phyloP scores from a whole-genome alignment of 2,797 vertebrate species.

The Sebastes vulpes region DNA sequence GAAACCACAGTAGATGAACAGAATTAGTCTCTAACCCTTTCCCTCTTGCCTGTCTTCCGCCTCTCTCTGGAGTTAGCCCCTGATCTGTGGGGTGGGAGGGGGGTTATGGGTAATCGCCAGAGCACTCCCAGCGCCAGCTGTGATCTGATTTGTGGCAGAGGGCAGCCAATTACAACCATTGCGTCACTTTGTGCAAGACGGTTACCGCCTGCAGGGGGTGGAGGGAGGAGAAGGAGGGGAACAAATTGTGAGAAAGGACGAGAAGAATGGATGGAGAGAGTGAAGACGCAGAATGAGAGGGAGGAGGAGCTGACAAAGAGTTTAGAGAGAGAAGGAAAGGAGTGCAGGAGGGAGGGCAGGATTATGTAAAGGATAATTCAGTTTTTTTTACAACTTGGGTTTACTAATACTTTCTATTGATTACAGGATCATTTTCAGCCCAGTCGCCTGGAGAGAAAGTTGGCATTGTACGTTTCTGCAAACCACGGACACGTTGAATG shows the following conservation, averaged over 20 bases:
- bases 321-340: not conserved
- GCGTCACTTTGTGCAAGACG: conserved; percentile 78
- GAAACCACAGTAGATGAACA: conserved; percentile 22
- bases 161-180: conserved; percentile 83
- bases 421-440: not conserved
- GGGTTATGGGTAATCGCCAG: conserved; percentile 69
- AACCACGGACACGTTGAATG: too few species aligned
- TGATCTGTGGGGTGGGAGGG: conserved; percentile 53
- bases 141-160: conserved; percentile 77
- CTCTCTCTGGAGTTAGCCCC: conserved; percentile 50
- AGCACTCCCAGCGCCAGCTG: conserved; percentile 64
- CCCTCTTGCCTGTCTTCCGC: conserved; percentile 25
- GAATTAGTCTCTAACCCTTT: conserved; percentile 58
- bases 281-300: not conserved
- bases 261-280: not conserved
- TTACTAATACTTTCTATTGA: not conserved
- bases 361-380: conserved; percentile 1
- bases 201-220: conserved; percentile 53
- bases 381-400: not conserved
- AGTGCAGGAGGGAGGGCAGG: not conserved
- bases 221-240: conserved; percentile 1
- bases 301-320: not conserved
- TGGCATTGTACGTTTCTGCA: too few species aligned
- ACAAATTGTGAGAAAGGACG: not conserved
- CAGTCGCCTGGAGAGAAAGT: too few species aligned